phyloP scores from a whole-genome alignment of 1,140 invertebrate species.

The Nasonia giraulti region DNA sequence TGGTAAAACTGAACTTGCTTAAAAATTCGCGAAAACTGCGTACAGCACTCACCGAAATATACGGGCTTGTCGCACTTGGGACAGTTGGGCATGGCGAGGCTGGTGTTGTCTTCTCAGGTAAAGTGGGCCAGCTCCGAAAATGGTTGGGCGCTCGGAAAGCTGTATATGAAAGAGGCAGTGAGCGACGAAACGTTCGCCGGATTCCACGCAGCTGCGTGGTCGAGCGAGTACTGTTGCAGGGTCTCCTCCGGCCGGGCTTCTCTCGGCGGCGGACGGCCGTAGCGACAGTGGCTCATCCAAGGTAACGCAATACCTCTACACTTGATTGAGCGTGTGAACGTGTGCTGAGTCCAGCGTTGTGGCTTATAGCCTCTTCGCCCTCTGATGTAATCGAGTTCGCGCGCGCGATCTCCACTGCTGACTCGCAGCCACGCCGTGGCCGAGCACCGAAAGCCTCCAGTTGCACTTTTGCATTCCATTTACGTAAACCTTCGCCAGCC shows the following conservation, averaged over 20 bases:
- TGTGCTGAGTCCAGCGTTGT: slow-evolving; percentile 54
- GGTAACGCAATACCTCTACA: slow-evolving; percentile 69
- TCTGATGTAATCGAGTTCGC: background rate
- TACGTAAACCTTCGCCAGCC: background rate
- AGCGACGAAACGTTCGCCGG: slow-evolving; percentile 10
- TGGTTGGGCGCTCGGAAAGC: too few relatives aligned
- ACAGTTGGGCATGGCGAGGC: slow-evolving; percentile 75
- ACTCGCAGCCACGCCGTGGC: background rate
- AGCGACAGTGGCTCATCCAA: slow-evolving; percentile 57
- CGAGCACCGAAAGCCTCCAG: background rate
- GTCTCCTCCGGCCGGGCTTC: background rate
- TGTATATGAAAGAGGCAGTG: too few relatives aligned
- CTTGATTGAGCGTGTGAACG: slow-evolving; percentile 68
- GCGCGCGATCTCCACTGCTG: background rate
- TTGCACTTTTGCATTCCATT: slow-evolving; percentile 39
- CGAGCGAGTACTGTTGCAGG: slow-evolving; percentile 68
- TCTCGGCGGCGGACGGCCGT: background rate
- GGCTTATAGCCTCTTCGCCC: background rate
- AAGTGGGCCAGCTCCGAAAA: too few relatives aligned
- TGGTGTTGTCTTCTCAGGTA: slow-evolving; percentile 33
- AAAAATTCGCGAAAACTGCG: background rate
- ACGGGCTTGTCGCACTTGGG: slow-evolving; percentile 78
- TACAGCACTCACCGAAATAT: slow-evolving; percentile 75
- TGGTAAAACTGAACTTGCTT: too few relatives aligned
- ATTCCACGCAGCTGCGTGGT: slow-evolving; percentile 60